Conservation (phyloP, 2,888 invertebrate genomes). For the Melanophora roralis region DNA sequence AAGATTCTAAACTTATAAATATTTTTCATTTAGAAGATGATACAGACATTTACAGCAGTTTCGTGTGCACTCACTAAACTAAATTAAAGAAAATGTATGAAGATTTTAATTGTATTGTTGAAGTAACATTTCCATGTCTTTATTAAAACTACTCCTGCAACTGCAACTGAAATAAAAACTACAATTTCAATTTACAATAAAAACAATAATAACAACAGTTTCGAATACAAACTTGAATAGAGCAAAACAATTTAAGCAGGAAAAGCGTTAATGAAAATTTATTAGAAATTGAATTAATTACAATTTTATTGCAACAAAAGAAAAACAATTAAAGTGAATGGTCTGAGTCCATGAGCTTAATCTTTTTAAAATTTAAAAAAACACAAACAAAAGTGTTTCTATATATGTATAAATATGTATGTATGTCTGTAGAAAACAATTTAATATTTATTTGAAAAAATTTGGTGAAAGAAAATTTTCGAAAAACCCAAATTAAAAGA, state of each 20-base stretch:
- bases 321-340: neutral
- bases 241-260: neutral
- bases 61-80: neutral
- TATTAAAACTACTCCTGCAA: neutral
- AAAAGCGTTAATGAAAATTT: conserved; percentile 33
- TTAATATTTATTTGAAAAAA: too few relatives aligned
- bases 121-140: neutral
- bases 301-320: conserved; percentile 12
- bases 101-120: conserved; percentile 10
- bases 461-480: too few relatives aligned
- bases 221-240: neutral
- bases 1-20: too few relatives aligned
- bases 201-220: neutral
- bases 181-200: neutral
- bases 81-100: conserved; percentile 4
- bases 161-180: neutral
- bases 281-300: conserved; percentile 41
- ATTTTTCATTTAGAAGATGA: too few relatives aligned
- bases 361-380: too few relatives aligned
- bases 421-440: too few relatives aligned
- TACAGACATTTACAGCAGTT: too few relatives aligned
- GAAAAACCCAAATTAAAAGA: too few relatives aligned
- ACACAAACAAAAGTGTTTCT: too few relatives aligned
- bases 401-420: too few relatives aligned
- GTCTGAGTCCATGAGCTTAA: too few relatives aligned